Evolutionary conservation across 2,888 invertebrate species (phyloP), one percentile per base, ranked within the genome.

Genomic region (Stratiomys singularior): DNA sequence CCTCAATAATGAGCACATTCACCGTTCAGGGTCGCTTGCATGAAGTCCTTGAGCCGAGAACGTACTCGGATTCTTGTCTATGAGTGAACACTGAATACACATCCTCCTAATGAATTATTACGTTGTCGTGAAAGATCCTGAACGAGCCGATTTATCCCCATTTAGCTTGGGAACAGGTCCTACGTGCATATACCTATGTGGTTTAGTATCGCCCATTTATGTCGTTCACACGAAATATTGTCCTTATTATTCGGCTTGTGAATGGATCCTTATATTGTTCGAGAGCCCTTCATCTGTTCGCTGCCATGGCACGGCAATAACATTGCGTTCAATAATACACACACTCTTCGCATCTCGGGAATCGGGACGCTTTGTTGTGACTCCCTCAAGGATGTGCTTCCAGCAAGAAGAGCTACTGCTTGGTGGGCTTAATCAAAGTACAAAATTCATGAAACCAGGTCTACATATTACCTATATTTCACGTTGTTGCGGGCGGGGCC

Each of bases 81-180:
- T 21, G 74, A 44, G 44, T 37, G 37, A 74, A 60, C 44, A 67
- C 58, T 25, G 69, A 46, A 69, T 69, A 69, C 66, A 44, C 37
- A 56, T 74, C 60, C 60, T 23, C 25, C 60, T 74, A 74, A 74
- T 74, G 60, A 74, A 74, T 74, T 74, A 74, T 74, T 60, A 74
- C 60, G 58, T 74, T 37, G 74, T 56, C 30, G 25, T 52, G 47
- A 72, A 72, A 21, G 72, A 56, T 72, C n/a, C 56, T 27, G 56
- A 52, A 72, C 30, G 56, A 72, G 72, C 28, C 72, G 72, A 72
- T 72, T 72, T 56, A 72, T 56, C 30, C 56, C 28, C 30, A 30
- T 72, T 72, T 30, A 27, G 56, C 18, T 56, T 64, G n/a, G 15
- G 37, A 37, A 37, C 37, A 9, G 9, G 3, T 37, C 3, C 5